Base-by-base conservation (phyloP, 2,797 vertebrate species). In the Chromis chromis region DNA sequence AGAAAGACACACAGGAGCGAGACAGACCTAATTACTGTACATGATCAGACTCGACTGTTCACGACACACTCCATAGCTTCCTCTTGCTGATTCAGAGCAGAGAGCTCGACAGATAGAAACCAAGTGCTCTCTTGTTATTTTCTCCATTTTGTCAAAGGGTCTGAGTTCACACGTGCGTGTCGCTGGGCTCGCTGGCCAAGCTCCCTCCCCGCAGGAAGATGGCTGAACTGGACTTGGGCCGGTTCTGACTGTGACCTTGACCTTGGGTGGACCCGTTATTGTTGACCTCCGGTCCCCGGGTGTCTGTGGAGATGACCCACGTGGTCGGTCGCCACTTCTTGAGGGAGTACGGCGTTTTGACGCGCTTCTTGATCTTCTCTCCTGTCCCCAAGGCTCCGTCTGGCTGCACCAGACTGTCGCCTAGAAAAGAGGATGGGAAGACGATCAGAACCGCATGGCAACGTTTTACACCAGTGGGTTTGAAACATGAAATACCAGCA, bases 281-380 rank as follows among this genome's bases (percentile, higher is more conserved):
- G 92, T 96, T 95, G 88, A 98, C 96, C 92, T 98, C 98, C 4
- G 95, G 95, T 83, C 94, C 96, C 90, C 96, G 90, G 2, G 93
- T 90, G 69, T 99, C 97, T 0, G 97, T 96, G 87, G 98, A 97
- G 93, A 99, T 97, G 86, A 98, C 97, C 98, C 98, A 99, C 0
- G 97, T 99, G 0, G 96, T 97, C 0, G 98, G 98, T 4, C 98
- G 97, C 97, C 97, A 98, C 83, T 97, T 95, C 93, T 99, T 99
- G 6, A 99, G 95, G 0, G 98, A 98, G 76, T 99, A 99, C 0
- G 98, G 98, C 0, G 98, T 99, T 90, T 99, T 99, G 90, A 99
- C 97, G 0, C 98, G 96, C 76, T 97, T 99, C 93, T 98, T 99
- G 87, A 99, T 99, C 93, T 99, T 99, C 2, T 99, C 98, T 58